Conservation (phyloP, 1,140 invertebrate species). For the Aplysia californica region DNA sequence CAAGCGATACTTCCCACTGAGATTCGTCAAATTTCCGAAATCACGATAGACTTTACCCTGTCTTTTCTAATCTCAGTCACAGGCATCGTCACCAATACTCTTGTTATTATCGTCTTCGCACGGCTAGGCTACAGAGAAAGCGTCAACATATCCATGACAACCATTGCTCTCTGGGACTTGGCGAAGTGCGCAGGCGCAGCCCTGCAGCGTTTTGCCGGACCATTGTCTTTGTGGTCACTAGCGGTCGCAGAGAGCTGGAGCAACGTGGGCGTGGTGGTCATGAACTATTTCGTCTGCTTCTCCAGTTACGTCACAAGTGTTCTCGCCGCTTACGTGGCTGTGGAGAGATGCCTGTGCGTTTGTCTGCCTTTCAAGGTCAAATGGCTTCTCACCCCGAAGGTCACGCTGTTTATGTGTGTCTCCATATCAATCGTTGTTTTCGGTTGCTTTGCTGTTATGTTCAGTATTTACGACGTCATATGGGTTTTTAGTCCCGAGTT, state of each 20-base stretch:
- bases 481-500: not conserved
- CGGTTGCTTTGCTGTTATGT: slow-evolving; percentile 6
- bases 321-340: slow-evolving; percentile 3
- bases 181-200: not conserved
- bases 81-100: not conserved
- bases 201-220: not conserved
- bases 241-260: not conserved
- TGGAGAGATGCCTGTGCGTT: slow-evolving; percentile 9
- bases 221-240: not conserved
- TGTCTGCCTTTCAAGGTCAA: not conserved
- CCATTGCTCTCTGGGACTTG: slow-evolving; percentile 3
- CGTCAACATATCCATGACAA: not conserved
- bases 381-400: slow-evolving; percentile 7
- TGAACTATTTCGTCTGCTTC: not conserved
- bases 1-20: too few species aligned
- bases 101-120: not conserved
- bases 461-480: slow-evolving; percentile 10
- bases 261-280: not conserved
- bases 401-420: not conserved
- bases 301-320: not conserved
- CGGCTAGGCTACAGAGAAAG: not conserved
- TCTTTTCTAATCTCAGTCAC: not conserved
- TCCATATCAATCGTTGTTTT: not conserved
- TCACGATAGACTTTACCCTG: too few species aligned
- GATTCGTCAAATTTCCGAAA: too few species aligned